phyloP scores from a whole-genome alignment of 2,888 invertebrate genomes.

The Sminthurinus aureus region DNA sequence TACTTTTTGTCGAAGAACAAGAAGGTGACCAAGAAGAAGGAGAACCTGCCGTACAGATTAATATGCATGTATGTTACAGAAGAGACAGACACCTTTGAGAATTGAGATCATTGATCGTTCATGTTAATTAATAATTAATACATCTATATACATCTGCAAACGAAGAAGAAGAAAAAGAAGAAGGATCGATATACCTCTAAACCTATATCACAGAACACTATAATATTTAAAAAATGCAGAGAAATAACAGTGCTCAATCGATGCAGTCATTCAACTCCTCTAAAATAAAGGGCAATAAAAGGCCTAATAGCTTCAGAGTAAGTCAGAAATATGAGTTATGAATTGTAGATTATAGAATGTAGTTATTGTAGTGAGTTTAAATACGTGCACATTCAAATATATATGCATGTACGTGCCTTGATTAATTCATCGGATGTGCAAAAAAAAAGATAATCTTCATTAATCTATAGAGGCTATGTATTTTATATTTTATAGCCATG shows the following conservation, averaged over 20 bases:
- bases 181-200: not conserved
- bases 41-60: not conserved
- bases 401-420: too few relatives aligned
- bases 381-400: too few relatives aligned
- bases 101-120: not conserved
- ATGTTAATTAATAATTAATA: not conserved
- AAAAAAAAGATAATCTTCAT: too few relatives aligned
- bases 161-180: not conserved
- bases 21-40: not conserved
- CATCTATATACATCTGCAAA: not conserved
- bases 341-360: too few relatives aligned
- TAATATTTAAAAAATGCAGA: constrained; percentile 24
- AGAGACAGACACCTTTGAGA: not conserved
- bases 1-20: not conserved
- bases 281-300: not conserved
- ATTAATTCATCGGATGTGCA: too few relatives aligned
- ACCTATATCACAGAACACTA: not conserved
- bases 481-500: too few relatives aligned
- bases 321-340: not conserved
- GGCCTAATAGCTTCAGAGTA: constrained; percentile 4
- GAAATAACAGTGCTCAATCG: constrained; percentile 35
- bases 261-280: constrained; percentile 28
- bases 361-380: too few relatives aligned
- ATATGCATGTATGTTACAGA: not conserved
- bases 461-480: too few relatives aligned